Conservation (phyloP, 2,888 invertebrate species). For the Tuta absoluta region DNA sequence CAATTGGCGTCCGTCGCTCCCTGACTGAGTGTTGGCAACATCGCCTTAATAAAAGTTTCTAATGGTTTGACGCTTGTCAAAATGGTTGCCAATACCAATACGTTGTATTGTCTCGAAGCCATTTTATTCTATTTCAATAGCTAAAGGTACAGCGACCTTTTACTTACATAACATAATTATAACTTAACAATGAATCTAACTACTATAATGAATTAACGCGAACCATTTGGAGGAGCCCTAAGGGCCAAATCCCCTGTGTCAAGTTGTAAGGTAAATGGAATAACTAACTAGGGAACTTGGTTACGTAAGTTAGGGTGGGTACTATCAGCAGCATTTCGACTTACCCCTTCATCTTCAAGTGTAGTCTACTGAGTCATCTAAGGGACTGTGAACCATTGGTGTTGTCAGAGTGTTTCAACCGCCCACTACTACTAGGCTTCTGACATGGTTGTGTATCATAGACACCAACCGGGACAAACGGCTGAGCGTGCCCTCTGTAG, state of each 20-base stretch:
- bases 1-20: too few species aligned
- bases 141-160: background rate
- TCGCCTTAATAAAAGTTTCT: too few species aligned
- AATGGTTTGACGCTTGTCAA: too few species aligned
- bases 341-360: background rate
- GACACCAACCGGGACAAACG: too few species aligned
- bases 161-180: background rate
- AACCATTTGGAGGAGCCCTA: background rate
- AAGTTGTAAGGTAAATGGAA: slow-evolving; percentile 28
- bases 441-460: too few species aligned
- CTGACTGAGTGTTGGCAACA: too few species aligned
- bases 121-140: too few species aligned
- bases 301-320: slow-evolving; percentile 10
- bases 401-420: too few species aligned
- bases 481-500: too few species aligned
- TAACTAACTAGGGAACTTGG: slow-evolving; percentile 22
- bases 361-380: background rate
- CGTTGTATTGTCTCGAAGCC: too few species aligned
- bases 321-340: background rate
- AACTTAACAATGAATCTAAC: slow-evolving; percentile 12
- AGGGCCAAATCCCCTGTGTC: slow-evolving; percentile 23
- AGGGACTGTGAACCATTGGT: background rate
- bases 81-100: too few species aligned
- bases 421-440: too few species aligned
- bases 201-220: background rate